These are phyloP conservation scores for Cassiopea xamachana DNA, from an alignment of 30 jellyfish, hydroid and myxozoan genomes.

Conservation along the genomic window DNA sequence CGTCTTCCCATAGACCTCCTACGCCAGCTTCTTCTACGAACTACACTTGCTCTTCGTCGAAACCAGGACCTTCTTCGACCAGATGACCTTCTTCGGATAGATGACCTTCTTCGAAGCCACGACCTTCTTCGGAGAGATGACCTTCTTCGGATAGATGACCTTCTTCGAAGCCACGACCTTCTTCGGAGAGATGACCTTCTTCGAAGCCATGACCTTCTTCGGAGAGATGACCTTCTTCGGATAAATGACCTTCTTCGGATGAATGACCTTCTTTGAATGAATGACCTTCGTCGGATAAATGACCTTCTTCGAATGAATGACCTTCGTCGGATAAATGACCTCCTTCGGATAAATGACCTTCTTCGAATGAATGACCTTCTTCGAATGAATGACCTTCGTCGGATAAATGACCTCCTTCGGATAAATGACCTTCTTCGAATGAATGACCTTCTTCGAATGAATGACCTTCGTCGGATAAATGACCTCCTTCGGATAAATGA, in stretches of 20 bases:
- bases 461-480: conserved; percentile 3
- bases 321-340: not conserved
- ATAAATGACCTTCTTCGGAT: not conserved
- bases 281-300: conserved; percentile 9
- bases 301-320: conserved; percentile 7
- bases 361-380: not conserved
- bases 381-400: not conserved
- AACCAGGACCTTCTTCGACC: conserved; percentile 36
- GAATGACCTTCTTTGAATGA: not conserved
- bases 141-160: conserved; percentile 12
- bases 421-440: conserved; percentile 10
- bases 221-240: conserved; percentile 5
- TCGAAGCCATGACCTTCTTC: not conserved
- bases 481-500: conserved; percentile 1
- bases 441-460: conserved; percentile 1
- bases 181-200: conserved; percentile 7
- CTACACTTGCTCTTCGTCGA: not conserved
- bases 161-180: conserved; percentile 15
- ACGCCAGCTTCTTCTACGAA: conserved; percentile 59
- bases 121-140: conserved; percentile 12
- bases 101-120: not conserved
- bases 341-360: not conserved
- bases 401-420: conserved; percentile 13
- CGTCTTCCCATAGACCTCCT: conserved; percentile 55
- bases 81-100: conserved; percentile 5